Percentiles rank a stretch among this genome's conserved stretches.
Conservation (phyloP, 2,113 vertebrate species). For the Puffinus mauretanicus region DNA sequence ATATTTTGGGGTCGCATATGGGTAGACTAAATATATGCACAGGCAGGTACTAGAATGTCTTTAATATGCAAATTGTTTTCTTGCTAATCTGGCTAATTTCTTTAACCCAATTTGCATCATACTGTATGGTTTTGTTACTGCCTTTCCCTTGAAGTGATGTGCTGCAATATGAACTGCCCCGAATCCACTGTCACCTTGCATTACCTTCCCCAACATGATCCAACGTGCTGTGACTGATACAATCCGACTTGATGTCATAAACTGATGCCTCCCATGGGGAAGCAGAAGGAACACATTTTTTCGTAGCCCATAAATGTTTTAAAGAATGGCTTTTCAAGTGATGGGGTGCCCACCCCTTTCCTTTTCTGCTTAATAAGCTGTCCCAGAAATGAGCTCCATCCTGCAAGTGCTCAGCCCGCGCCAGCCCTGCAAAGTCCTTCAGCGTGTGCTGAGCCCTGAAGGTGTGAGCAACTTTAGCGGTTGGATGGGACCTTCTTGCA, state of each 20-base stretch:
- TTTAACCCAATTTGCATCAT: background rate
- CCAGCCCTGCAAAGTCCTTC: background rate
- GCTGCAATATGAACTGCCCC: background rate
- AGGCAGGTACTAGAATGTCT: background rate
- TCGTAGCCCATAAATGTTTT: background rate
- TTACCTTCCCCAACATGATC: background rate
- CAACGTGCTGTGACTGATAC: background rate
- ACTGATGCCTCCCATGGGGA: background rate
- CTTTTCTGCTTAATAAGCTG: background rate
- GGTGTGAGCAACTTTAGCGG: background rate
- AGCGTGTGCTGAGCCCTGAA: background rate
- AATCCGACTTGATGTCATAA: background rate
- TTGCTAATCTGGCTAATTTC: constrained; percentile 25
- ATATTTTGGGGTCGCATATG: background rate
- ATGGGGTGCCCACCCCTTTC: background rate
- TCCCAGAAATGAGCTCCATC: background rate
- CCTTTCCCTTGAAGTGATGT: background rate
- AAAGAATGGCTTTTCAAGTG: background rate
- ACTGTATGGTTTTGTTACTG: background rate
- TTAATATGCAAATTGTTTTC: constrained; percentile 33
- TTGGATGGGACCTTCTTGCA: background rate
- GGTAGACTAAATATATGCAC: background rate
- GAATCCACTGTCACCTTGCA: background rate
- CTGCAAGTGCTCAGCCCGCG: background rate
- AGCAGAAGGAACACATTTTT: background rate